These are phyloP conservation scores for Calidris pygmaea DNA, from an alignment of 2,113 vertebrate species.

Conservation along the genomic window DNA sequence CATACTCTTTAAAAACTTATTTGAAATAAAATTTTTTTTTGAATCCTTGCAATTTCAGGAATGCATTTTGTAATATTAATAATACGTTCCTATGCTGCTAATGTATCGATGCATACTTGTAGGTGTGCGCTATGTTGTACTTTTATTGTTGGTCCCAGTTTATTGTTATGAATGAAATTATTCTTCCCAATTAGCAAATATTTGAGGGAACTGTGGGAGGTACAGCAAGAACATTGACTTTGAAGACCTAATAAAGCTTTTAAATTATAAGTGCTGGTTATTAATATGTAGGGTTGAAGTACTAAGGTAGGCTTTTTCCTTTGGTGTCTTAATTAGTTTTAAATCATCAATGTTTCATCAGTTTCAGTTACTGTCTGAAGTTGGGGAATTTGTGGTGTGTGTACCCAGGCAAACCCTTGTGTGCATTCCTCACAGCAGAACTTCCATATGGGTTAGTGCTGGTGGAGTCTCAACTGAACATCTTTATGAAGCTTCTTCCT, in stretches of 20 bases:
- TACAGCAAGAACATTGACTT: not conserved
- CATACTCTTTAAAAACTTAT: conserved; percentile 31
- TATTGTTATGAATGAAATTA: not conserved
- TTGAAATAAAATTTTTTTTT: conserved; percentile 39
- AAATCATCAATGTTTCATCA: not conserved
- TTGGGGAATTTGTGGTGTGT: not conserved
- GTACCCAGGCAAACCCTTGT: not conserved
- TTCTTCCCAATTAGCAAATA: not conserved
- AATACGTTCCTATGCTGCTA: not conserved
- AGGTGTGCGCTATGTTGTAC: not conserved
- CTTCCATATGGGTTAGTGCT: accelerated
- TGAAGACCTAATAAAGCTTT: not conserved
- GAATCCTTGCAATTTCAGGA: conserved; percentile 23
- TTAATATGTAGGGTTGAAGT: not conserved
- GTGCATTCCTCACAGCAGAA: not conserved
- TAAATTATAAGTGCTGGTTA: not conserved
- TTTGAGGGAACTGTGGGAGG: not conserved
- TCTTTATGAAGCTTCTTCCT: not conserved
- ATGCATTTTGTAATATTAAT: not conserved
- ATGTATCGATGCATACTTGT: not conserved
- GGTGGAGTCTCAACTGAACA: not conserved
- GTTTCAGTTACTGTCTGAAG: not conserved
- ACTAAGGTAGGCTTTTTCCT: not conserved
- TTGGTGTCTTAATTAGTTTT: not conserved
- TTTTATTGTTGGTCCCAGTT: not conserved